These are phyloP conservation scores for Batillaria attramentaria DNA, from an alignment of 1,140 invertebrate genomes.

Conservation along the genomic window DNA sequence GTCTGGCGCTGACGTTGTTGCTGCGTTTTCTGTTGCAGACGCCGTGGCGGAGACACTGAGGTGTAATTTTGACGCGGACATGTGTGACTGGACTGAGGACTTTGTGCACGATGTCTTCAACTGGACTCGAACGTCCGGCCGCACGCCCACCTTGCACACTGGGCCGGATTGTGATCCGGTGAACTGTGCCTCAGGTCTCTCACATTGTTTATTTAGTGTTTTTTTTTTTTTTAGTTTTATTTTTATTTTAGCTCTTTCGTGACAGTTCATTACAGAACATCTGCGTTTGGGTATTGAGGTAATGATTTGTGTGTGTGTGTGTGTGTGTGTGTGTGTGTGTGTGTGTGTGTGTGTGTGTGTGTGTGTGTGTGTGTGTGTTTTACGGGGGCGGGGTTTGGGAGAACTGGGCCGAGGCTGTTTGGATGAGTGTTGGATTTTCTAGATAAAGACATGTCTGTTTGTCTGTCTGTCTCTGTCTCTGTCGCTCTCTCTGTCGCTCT, in stretches of 20 bases:
- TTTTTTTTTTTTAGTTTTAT: too few relatives aligned
- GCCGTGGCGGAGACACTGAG: slow-evolving; percentile 28
- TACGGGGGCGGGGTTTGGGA: background rate
- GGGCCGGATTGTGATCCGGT: slow-evolving; percentile 52
- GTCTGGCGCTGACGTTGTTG: too few relatives aligned
- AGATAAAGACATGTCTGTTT: background rate
- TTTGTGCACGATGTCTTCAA: slow-evolving; percentile 45
- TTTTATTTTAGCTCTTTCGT: too few relatives aligned
- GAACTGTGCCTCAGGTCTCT: slow-evolving; percentile 32
- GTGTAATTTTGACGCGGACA: slow-evolving; percentile 46
- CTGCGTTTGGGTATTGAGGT: background rate
- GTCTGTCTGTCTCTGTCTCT: background rate
- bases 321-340: too few relatives aligned
- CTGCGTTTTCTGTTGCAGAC: slow-evolving; percentile 21
- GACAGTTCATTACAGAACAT: too few relatives aligned
- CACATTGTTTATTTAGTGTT: too few relatives aligned
- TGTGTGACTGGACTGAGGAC: slow-evolving; percentile 51
- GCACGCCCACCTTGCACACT: slow-evolving; percentile 37
- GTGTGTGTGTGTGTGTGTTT: background rate
- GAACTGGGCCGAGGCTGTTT: background rate
- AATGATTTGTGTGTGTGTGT: too few relatives aligned
- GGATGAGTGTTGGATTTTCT: background rate
- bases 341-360: background rate
- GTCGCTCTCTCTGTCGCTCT: background rate
- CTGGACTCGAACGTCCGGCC: slow-evolving; percentile 41